Conservation (phyloP, 2,797 vertebrate species). For the Fundulus diaphanus region DNA sequence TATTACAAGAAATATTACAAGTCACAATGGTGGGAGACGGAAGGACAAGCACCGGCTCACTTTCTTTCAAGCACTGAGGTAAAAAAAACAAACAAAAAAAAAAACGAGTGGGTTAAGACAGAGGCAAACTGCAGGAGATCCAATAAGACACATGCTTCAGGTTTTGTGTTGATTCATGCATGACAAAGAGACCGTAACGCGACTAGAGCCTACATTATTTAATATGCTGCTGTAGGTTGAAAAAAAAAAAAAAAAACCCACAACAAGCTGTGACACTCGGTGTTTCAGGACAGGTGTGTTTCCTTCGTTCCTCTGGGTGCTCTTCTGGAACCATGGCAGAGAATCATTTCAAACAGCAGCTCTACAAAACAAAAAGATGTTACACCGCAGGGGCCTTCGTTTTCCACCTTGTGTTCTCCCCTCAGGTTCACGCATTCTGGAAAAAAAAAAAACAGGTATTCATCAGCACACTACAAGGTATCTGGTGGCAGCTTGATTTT, state of each 20-base stretch:
- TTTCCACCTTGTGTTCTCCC: conserved; percentile 22
- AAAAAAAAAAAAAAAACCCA: conserved; percentile 32
- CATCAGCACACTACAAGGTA: conserved; percentile 17
- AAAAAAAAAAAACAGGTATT: conserved; percentile 13
- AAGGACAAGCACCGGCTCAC: conserved; percentile 27
- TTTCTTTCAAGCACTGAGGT: conserved; percentile 19
- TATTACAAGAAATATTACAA: conserved; percentile 17
- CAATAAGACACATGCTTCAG: conserved; percentile 4
- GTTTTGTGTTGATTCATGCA: conserved; percentile 31
- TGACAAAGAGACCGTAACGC: conserved; percentile 27
- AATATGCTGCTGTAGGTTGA: conserved; percentile 35
- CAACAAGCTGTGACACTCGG: conserved; percentile 15
- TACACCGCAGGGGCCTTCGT: conserved; percentile 19
- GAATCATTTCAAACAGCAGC: conserved; percentile 31
- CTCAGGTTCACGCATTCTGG: conserved; percentile 6
- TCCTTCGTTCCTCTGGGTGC: conserved; percentile 13
- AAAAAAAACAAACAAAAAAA: too few relatives aligned
- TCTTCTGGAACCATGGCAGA: conserved; percentile 18
- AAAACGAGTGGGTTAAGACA: conserved; percentile 2
- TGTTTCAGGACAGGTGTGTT: conserved; percentile 36
- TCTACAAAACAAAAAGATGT: conserved; percentile 30
- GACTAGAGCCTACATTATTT: conserved; percentile 26
- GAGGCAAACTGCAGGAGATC: background rate
- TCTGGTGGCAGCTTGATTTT: background rate
- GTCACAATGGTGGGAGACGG: conserved; percentile 27